Base-by-base conservation (phyloP, 2,888 invertebrate genomes). In the Elaeidobius kamerunicus region DNA sequence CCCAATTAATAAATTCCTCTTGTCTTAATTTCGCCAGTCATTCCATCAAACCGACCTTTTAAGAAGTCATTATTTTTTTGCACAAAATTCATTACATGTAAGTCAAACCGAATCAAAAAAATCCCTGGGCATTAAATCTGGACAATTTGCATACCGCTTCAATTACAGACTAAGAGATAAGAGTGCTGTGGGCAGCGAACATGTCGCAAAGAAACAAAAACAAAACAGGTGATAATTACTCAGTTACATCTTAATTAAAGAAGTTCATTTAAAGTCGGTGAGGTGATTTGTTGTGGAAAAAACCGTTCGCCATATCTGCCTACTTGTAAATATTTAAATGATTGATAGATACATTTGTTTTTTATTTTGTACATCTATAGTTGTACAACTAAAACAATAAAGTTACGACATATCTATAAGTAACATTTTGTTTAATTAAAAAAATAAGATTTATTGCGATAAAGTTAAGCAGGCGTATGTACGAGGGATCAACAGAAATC, bases 171-270 rank as follows among this genome's bases (percentile, higher is more conserved):
- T 18, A 28, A 20, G 27, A 45, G 44, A 51, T 45, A 55, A 41
- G 46, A 20, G 11, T 27, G 14, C 19, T 19, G 52, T 52, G 48
- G 56, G 52, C 32, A 47, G 55, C 12, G 47, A 15, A 52, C 55
- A 52, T 46, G 52, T 55, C 40, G 51, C 52, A 23, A 34, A 41
- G 9, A 19, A 34, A n/a, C n/a, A n/a, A 42, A 32, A 48, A 46
- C 32, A 44, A 44, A 34, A 47, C 18, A 41, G 20, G 41, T 43
- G 51, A 28, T 44, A 52, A 55, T 55, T 55, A 55, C 41, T n/a
- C 11, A 20, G 39, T 55, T 43, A 56, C 52, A 39, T 39, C 52
- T 56, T 56, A 39, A 56, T 56, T 61, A 63, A n/a, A 59, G 63
- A 54, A 38, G 51, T 30, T 23, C 44, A 51, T 44, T 44, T 27